Base-by-base conservation (phyloP, 2,888 invertebrate species). In the Ennomos quercinarius region DNA sequence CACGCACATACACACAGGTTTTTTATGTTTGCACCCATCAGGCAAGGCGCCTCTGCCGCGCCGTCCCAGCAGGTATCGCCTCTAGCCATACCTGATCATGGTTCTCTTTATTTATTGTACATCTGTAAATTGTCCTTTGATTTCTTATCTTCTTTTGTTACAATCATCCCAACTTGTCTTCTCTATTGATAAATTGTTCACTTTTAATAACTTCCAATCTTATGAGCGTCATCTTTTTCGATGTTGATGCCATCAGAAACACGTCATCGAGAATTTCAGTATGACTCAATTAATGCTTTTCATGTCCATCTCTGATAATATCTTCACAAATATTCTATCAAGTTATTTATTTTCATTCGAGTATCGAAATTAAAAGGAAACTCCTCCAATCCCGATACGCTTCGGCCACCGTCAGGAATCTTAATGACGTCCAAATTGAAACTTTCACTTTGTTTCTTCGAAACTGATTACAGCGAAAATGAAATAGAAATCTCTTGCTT, bases 21-120 rank as follows among this genome's bases (percentile, higher is more conserved):
- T 79, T 83, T 82, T 80, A 76, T 81, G 77, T 84, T 80, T 83
- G 76, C 84, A 79, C 83, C 82, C 83, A 79, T 88, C 89, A 87
- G 77, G 68, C 53, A 68, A 84, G 89, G 89, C 90, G 90, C 90
- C 89, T 87, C 71, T 66, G 71, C 70, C 74, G 66, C 77, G 77
- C 61, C 72, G 72, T 76, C 88, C 44, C 91, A 88, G 91, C 89
- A 81, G 89, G 91, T 71, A 76, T 68, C 80, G 63, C 44, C 34
- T 46, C 41, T 8, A 45, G 42, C 50, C 68, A 71, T 74, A 71
- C 69, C 65, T 76, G 76, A 68, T 73, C 77, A 76, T 79, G 78
- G 80, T 83, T 82, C 76, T 76, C 70, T 74, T 81, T 86, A 89
- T 89, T 88, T 90, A 89, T 89, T 78, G 75, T 72, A 73, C 74